Evolutionary conservation across 2,113 vertebrate genomes (phyloP), one percentile per base, ranked within the genome.

Genomic region (Sterrhoptilus dennistouni): DNA sequence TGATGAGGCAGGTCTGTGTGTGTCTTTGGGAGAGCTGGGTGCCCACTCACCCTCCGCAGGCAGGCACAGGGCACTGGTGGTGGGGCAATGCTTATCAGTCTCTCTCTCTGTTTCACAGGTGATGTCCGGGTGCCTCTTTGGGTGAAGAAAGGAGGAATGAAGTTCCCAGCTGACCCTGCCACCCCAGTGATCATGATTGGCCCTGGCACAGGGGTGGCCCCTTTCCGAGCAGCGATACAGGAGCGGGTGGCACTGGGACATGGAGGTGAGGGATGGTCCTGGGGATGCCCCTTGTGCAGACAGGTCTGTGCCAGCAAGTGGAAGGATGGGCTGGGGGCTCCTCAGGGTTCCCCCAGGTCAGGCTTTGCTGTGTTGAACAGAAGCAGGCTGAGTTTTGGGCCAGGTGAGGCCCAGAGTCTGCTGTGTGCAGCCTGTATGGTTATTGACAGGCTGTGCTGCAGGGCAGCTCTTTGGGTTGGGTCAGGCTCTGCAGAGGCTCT

Each of bases 201-300:
- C 57, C 99, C 99, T 4, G 99, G 99, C 71, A 99, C 99, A 0
- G 99, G 99, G 5, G 99, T 99, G 87, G 99, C 99, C 0, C 99
- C 99, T 15, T 99, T 99, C 97, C 98, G 99, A 93, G 98, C 99
- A 2, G 98, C 98, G 0, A 40, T 99, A 65, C 99, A 99, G 87
- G 98, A 99, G 95, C 98, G 99, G 18, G 97, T 95, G 7, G 97
- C 98, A 11, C 97, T 97, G 63, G 98, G 98, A 3, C 49, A 50
- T 33, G 95, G 78, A 10, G 98, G 99, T 99, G 97, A 97, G 97
- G n/a, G 16, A 1, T 7, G 13, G 45, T 45, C 17, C 44, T 89
- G 57, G 33, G 44, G 19, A 1, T 79, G 44, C 33, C 20, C 64
- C 22, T 53, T 31, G 47, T 29, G 69, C 56, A 33, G 23, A 6